Evolutionary conservation across 2,113 vertebrate species (phyloP).

Genomic region (Trematomus loennbergii): DNA sequence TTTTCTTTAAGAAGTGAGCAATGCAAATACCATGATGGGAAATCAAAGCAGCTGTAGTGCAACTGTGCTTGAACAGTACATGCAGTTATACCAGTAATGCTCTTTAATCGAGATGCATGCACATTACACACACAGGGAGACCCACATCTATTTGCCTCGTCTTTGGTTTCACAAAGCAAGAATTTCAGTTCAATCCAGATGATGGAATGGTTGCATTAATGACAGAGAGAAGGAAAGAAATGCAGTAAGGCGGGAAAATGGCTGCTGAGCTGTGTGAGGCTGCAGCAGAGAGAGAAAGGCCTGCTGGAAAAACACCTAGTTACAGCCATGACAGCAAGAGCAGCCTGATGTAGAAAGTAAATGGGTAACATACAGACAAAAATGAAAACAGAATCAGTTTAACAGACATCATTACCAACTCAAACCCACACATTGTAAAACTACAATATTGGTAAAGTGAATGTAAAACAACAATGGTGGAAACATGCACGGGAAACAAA

Average conservation of each 20-base stretch:
- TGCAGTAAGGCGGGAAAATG: constrained; percentile 65
- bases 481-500: constrained; percentile 82
- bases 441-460: constrained; percentile 40
- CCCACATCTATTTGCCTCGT: constrained; percentile 43
- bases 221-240: constrained; percentile 35
- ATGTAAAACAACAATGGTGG: constrained; percentile 68
- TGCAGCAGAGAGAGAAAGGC: constrained; percentile 72
- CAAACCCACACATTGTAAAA: constrained; percentile 26
- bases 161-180: constrained; percentile 38
- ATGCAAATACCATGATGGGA: constrained; percentile 15
- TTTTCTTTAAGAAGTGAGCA: constrained; percentile 14
- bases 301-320: constrained; percentile 62
- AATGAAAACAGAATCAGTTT: constrained; percentile 55
- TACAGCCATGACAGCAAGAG: constrained; percentile 67
- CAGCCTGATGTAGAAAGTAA: constrained; percentile 52
- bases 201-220: neutral
- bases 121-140: constrained; percentile 35
- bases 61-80: constrained; percentile 38
- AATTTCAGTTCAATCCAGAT: constrained; percentile 12
- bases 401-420: constrained; percentile 56
- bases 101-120: constrained; percentile 52
- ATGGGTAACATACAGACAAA: constrained; percentile 59
- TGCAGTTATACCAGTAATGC: constrained; percentile 40
- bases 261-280: constrained; percentile 71
- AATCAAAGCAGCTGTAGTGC: constrained; percentile 15